Conservation (phyloP, 2,888 invertebrate genomes). For the Agonopterix heracliana region DNA sequence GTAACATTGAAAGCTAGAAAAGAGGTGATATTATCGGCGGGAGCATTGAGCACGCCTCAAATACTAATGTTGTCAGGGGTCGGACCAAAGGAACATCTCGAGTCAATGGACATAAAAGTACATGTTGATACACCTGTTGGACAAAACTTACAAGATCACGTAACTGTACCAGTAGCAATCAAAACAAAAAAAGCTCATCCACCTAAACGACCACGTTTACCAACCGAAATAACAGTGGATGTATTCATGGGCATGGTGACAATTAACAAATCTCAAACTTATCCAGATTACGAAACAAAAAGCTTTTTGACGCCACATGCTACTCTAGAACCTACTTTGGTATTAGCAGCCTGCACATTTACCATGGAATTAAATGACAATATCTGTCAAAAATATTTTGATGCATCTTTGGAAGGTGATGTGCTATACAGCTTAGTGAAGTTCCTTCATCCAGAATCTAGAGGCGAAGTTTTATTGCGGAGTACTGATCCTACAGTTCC, state of each 20-base stretch:
- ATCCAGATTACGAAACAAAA: slow-evolving; percentile 51
- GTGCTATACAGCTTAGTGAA: slow-evolving; percentile 13
- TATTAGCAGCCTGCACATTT: slow-evolving; percentile 28
- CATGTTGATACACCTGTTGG: slow-evolving; percentile 53
- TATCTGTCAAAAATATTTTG: slow-evolving; percentile 35
- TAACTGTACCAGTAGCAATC: slow-evolving; percentile 55
- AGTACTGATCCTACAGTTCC: slow-evolving; percentile 42
- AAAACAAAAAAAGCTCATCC: slow-evolving; percentile 43
- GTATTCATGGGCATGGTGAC: slow-evolving; percentile 32
- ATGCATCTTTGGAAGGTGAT: background rate
- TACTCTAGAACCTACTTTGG: background rate
- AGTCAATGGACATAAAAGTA: slow-evolving; percentile 39
- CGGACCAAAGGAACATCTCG: slow-evolving; percentile 45
- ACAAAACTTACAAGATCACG: slow-evolving; percentile 64
- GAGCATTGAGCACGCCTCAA: slow-evolving; percentile 52
- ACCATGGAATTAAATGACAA: slow-evolving; percentile 43
- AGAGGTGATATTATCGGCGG: slow-evolving; percentile 57
- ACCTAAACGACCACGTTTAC: too few species aligned
- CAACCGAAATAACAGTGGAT: slow-evolving; percentile 13
- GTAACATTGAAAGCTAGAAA: slow-evolving; percentile 47
- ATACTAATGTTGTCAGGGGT: slow-evolving; percentile 59
- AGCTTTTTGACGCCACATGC: slow-evolving; percentile 34
- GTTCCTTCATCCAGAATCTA: slow-evolving; percentile 55
- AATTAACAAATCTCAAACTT: slow-evolving; percentile 29
- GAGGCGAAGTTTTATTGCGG: slow-evolving; percentile 45